Percentiles rank a stretch among this genome's conserved stretches.
Conservation (phyloP, 2,113 vertebrate species). For the Daubentonia madagascariensis region DNA sequence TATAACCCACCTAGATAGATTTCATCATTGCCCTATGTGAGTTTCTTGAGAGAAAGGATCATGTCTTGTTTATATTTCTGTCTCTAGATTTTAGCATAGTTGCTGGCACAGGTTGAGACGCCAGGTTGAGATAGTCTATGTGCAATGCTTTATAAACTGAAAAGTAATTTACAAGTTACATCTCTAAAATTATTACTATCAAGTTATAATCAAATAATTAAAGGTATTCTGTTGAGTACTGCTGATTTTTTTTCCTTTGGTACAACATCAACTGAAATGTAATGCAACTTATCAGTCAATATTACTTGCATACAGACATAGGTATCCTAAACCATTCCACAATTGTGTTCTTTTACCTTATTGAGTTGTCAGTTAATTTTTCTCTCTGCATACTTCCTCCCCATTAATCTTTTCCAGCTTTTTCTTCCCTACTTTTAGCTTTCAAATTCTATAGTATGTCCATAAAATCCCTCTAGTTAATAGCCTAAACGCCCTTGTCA, state of each 20-base stretch:
- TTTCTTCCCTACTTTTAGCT: background rate
- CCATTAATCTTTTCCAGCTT: background rate
- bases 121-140: background rate
- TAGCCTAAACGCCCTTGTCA: background rate
- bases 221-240: background rate
- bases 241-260: background rate
- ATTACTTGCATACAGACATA: background rate
- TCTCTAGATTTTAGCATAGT: background rate
- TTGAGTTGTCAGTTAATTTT: background rate
- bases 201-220: background rate
- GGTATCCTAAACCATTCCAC: background rate
- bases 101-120: background rate
- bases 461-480: background rate
- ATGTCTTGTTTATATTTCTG: background rate
- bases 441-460: background rate
- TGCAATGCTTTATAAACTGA: background rate
- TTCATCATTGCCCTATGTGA: background rate
- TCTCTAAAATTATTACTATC: background rate
- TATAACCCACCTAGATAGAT: background rate
- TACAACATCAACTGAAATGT: background rate
- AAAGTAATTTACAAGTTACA: background rate
- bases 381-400: background rate
- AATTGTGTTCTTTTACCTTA: background rate
- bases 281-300: background rate
- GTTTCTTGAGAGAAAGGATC: background rate